Conservation (phyloP, 2,797 vertebrate species). For the Galagoides demidoff region DNA sequence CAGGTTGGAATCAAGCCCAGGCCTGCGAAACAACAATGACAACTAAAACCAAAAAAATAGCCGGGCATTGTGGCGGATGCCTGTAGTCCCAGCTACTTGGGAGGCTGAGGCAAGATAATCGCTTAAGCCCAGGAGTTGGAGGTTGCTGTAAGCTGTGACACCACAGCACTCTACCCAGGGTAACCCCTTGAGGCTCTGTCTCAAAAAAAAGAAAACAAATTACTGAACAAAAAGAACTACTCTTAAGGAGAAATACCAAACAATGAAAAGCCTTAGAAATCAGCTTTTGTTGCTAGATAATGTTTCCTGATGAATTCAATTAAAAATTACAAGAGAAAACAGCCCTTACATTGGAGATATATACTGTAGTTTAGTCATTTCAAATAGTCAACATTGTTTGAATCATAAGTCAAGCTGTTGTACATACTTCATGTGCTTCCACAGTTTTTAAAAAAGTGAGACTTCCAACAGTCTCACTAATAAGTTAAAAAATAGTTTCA, state of each 20-base stretch:
- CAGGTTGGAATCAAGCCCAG: no score
- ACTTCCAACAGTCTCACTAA: background rate
- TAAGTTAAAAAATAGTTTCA: background rate
- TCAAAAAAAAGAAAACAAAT: no score
- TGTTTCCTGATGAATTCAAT: background rate
- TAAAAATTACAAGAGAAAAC: background rate
- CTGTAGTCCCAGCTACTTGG: no score
- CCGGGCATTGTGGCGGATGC: no score
- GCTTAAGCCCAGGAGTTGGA: no score
- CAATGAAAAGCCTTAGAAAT: background rate
- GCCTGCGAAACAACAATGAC: no score
- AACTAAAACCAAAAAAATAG: no score
- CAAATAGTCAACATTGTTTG: background rate
- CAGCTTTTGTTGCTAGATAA: background rate
- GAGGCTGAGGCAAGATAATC: no score
- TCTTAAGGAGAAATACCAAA: background rate
- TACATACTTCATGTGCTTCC: background rate
- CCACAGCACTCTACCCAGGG: no score
- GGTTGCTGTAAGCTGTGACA: no score
- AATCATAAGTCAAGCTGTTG: background rate
- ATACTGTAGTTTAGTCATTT: background rate
- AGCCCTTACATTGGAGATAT: background rate
- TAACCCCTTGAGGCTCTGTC: no score
- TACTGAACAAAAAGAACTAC: background rate
- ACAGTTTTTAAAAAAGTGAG: background rate